A percentile compares a stretch with the other conserved stretches of the same genome.
Evolutionary conservation across 2,113 vertebrate genomes (phyloP).

Genomic region (Tragulus kanchil): DNA sequence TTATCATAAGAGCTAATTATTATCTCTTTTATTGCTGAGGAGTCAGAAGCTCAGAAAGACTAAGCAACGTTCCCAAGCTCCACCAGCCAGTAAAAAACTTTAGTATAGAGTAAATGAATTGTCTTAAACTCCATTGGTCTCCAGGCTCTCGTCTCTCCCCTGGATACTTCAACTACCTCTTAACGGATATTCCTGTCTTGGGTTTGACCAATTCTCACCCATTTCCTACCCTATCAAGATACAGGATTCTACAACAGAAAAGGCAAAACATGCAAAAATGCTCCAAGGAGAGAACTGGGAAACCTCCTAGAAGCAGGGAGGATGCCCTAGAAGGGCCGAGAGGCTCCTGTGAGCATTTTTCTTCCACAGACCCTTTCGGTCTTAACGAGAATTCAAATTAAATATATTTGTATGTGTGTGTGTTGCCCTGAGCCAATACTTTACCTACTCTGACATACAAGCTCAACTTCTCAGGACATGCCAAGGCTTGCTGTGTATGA

Average conservation of each 20-base stretch:
- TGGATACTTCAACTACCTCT: neutral
- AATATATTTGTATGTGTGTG: neutral
- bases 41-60: neutral
- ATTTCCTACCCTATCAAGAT: neutral
- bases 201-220: neutral
- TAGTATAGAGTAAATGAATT: neutral
- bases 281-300: neutral
- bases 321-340: neutral
- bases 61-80: neutral
- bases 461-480: neutral
- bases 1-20: neutral
- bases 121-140: neutral
- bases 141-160: neutral
- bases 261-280: neutral
- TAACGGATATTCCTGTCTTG: neutral
- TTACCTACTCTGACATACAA: neutral
- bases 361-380: neutral
- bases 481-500: neutral
- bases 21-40: neutral
- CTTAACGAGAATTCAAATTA: neutral
- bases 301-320: neutral
- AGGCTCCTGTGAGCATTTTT: neutral
- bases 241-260: conserved; percentile 28
- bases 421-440: neutral
- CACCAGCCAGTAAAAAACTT: neutral